Evolutionary conservation across 2,113 vertebrate genomes (phyloP).

Genomic region (Haemorhous mexicanus): DNA sequence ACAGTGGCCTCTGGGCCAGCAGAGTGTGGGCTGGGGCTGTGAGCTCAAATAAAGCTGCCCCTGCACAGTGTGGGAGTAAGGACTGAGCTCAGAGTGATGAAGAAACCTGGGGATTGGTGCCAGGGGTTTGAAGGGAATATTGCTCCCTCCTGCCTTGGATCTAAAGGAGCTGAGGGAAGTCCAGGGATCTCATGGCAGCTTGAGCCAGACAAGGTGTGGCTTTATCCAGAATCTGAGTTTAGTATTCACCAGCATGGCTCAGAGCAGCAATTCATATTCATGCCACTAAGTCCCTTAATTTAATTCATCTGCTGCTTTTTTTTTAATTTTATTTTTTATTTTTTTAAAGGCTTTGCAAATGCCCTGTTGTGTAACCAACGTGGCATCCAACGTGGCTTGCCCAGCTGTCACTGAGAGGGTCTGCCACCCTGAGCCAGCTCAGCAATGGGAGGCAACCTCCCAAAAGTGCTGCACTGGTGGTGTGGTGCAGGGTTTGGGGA

Average conservation of each 20-base stretch:
- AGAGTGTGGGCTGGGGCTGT: not conserved
- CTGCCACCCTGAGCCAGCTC: not conserved
- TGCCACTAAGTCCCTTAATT: not conserved
- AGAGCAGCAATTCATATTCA: not conserved
- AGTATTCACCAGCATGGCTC: not conserved
- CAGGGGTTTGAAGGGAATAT: not conserved
- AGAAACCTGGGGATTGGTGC: not conserved
- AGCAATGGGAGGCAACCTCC: not conserved
- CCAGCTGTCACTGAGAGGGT: not conserved
- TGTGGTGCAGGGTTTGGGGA: not conserved
- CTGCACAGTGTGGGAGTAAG: not conserved
- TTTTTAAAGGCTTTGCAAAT: not conserved
- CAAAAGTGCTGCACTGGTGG: rapidly evolving
- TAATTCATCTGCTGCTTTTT: not conserved
- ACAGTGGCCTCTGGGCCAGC: not conserved
- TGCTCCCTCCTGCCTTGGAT: not conserved
- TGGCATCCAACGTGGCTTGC: not conserved
- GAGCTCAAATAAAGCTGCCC: not conserved
- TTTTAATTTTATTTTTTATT: not conserved
- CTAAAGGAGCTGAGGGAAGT: not conserved
- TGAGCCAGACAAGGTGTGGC: not conserved
- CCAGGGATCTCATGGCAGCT: not conserved
- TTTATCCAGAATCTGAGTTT: not conserved
- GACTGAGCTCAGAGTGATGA: not conserved
- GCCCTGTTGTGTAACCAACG: not conserved